Evolutionary conservation across 2,797 vertebrate species (phyloP).

Genomic region (Sitta carolinensis): DNA sequence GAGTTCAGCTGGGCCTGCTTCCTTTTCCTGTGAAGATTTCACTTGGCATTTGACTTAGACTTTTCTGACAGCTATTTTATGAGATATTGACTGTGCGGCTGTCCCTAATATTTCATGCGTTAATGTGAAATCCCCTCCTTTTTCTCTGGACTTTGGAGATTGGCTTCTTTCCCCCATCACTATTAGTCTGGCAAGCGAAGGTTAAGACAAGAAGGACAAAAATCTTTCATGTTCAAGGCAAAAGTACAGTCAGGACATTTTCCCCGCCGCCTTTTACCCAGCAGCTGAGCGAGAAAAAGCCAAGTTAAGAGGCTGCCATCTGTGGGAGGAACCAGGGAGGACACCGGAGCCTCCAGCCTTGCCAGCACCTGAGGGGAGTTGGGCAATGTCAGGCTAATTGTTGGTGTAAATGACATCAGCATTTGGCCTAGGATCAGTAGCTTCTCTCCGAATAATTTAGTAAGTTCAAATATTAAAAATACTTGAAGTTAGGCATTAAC

Average conservation of each 20-base stretch:
- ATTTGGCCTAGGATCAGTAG: conserved; percentile 54
- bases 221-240: conserved; percentile 16
- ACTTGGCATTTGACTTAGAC: not conserved
- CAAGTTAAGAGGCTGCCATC: conserved; percentile 73
- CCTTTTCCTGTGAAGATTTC: not conserved
- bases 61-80: conserved; percentile 1
- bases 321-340: conserved; percentile 65
- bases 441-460: conserved; percentile 56
- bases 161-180: not conserved
- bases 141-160: not conserved
- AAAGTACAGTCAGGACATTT: conserved; percentile 9
- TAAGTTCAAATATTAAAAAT: conserved; percentile 71
- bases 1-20: not conserved
- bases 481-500: conserved; percentile 65
- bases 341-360: not conserved
- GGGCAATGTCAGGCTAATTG: conserved; percentile 36
- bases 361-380: conserved; percentile 2
- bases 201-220: conserved; percentile 22
- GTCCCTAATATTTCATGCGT: conserved; percentile 1
- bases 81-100: not conserved
- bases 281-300: not conserved
- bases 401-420: conserved; percentile 59
- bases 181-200: conserved; percentile 41
- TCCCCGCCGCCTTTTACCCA: not conserved
- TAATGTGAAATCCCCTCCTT: conserved; percentile 16